phyloP scores from a whole-genome alignment of 2,113 vertebrate species.

The Otocyon megalotis region DNA sequence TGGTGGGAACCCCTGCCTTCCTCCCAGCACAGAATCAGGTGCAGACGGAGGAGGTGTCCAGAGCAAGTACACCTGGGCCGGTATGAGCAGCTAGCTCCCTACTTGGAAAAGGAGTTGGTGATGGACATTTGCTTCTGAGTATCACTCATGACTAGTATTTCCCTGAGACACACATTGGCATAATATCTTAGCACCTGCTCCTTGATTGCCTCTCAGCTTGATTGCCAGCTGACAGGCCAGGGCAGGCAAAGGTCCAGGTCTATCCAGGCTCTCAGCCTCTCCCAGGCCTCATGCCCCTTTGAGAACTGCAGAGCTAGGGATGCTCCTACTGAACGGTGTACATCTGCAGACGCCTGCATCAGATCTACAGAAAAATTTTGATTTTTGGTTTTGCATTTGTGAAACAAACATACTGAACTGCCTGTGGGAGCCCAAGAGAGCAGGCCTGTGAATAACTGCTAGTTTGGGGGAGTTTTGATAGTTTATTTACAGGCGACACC shows the following conservation, averaged over 20 bases:
- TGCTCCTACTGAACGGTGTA: not conserved
- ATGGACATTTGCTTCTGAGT: not conserved
- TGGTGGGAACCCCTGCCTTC: not conserved
- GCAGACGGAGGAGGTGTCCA: not conserved
- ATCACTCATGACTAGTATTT: not conserved
- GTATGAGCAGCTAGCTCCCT: not conserved
- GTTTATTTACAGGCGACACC: not conserved
- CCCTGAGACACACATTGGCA: not conserved
- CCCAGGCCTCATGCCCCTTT: not conserved
- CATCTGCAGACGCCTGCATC: not conserved
- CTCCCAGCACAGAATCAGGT: not conserved
- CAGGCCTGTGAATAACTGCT: not conserved
- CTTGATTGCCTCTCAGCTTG: not conserved
- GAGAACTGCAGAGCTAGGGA: not conserved
- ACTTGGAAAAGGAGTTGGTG: not conserved
- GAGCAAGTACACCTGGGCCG: not conserved
- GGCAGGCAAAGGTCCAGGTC: not conserved
- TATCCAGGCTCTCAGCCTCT: not conserved
- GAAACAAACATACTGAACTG: not conserved
- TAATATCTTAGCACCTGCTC: not conserved
- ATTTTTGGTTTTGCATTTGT: not conserved
- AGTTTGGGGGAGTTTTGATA: not conserved
- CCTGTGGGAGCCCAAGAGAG: not conserved
- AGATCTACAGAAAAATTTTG: not conserved
- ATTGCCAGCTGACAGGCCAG: not conserved